Evolutionary conservation across 2,888 invertebrate species (phyloP).

Genomic region (Rhorus exstirpatorius): DNA sequence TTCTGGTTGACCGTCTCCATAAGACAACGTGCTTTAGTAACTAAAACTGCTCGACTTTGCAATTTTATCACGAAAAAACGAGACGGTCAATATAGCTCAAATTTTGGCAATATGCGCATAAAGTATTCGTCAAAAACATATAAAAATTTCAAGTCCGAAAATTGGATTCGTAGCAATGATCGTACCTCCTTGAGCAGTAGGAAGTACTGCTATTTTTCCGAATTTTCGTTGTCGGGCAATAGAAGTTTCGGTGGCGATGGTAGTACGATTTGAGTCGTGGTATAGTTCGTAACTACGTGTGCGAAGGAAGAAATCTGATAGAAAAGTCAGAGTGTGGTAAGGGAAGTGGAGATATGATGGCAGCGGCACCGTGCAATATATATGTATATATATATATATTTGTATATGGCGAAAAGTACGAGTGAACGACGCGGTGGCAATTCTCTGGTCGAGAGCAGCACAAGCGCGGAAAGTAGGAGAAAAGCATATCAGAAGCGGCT

Average conservation of each 20-base stretch:
- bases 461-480: constrained; percentile 43
- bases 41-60: no score
- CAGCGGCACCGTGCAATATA: no score
- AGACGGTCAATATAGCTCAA: no score
- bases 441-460: constrained; percentile 67
- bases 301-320: constrained; percentile 63
- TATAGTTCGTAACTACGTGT: constrained; percentile 54
- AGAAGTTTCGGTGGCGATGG: constrained; percentile 63
- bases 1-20: no score
- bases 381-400: constrained; percentile 20
- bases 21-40: no score
- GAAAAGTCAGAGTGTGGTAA: constrained; percentile 65
- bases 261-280: constrained; percentile 50
- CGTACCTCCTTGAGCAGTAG: constrained; percentile 23
- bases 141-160: no score
- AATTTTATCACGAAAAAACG: no score
- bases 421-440: constrained; percentile 73
- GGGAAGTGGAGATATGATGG: constrained; percentile 19
- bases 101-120: no score
- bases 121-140: no score
- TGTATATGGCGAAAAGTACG: constrained; percentile 22
- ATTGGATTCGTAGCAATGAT: no score
- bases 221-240: constrained; percentile 69
- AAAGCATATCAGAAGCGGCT: constrained; percentile 64
- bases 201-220: constrained; percentile 47